Evolutionary conservation across 2,888 invertebrate genomes (phyloP).

Genomic region (Iphiclides podalirius): DNA sequence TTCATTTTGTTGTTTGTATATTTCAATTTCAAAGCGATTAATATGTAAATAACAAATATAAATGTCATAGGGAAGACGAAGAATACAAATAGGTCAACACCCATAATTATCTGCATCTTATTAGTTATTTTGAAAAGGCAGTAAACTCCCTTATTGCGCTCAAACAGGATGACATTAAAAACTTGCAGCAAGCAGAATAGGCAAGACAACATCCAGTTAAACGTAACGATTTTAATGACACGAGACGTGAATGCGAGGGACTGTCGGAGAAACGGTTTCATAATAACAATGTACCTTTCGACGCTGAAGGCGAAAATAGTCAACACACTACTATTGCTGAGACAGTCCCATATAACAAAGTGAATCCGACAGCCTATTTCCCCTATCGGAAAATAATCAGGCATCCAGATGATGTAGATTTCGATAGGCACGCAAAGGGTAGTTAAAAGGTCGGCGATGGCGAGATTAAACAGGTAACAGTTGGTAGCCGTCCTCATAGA

Average conservation of each 20-base stretch:
- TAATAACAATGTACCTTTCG: constrained; percentile 92
- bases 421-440: constrained; percentile 88
- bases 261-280: constrained; percentile 89
- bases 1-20: constrained; percentile 77
- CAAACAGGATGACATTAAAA: constrained; percentile 55
- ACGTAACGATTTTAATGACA: constrained; percentile 84
- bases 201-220: constrained; percentile 88
- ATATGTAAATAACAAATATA: constrained; percentile 88
- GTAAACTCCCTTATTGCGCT: constrained; percentile 55
- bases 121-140: constrained; percentile 56
- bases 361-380: constrained; percentile 87
- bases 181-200: constrained; percentile 85
- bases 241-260: constrained; percentile 88
- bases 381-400: constrained; percentile 86
- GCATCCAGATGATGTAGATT: constrained; percentile 87
- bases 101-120: constrained; percentile 55
- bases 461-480: constrained; percentile 89
- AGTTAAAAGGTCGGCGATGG: constrained; percentile 87
- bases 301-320: constrained; percentile 93
- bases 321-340: constrained; percentile 89
- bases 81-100: constrained; percentile 86
- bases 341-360: constrained; percentile 89
- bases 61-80: constrained; percentile 91
- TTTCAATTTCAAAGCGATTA: constrained; percentile 85
- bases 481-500: constrained; percentile 92